A percentile compares a stretch with the other conserved stretches of the same genome.
Evolutionary conservation across 1,140 invertebrate species (phyloP).

Genomic region (Achroia grisella): DNA sequence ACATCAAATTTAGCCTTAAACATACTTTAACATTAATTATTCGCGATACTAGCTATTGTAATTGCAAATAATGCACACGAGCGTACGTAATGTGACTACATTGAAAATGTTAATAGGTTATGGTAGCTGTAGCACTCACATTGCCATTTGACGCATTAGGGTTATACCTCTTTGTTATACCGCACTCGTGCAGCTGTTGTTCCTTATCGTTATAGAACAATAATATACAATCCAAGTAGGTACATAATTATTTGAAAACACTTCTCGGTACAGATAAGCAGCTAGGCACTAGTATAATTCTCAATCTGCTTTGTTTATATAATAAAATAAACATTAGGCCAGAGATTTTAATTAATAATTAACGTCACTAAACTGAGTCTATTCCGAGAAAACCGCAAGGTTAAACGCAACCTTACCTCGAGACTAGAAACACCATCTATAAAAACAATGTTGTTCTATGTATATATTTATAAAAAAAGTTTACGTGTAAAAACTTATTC

Average conservation of each 20-base stretch:
- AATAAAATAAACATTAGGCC: too few relatives aligned
- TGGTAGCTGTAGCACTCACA: conserved; percentile 37
- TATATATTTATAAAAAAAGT: background rate
- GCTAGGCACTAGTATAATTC: background rate
- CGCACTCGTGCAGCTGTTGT: conserved; percentile 46
- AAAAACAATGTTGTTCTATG: background rate
- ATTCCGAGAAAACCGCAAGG: conserved; percentile 8
- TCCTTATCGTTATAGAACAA: conserved; percentile 53
- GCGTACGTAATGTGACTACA: conserved; percentile 32
- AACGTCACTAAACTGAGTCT: background rate
- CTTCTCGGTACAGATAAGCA: conserved; percentile 53
- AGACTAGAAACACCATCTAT: background rate
- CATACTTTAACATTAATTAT: too few relatives aligned
- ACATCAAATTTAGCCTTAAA: too few relatives aligned
- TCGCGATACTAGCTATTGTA: too few relatives aligned
- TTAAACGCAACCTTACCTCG: background rate
- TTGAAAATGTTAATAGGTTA: conserved; percentile 28
- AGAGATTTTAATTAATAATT: too few relatives aligned
- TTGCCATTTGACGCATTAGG: conserved; percentile 42
- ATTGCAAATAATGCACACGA: conserved; percentile 1
- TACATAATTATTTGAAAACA: conserved; percentile 28
- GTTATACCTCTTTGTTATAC: conserved; percentile 61
- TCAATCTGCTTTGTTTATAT: background rate
- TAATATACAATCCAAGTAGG: conserved; percentile 24
- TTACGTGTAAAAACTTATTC: conserved; percentile 1